Evolutionary conservation across 2,113 vertebrate species (phyloP), one percentile per base, ranked within the genome.

Genomic region (Lophochroa leadbeateri): DNA sequence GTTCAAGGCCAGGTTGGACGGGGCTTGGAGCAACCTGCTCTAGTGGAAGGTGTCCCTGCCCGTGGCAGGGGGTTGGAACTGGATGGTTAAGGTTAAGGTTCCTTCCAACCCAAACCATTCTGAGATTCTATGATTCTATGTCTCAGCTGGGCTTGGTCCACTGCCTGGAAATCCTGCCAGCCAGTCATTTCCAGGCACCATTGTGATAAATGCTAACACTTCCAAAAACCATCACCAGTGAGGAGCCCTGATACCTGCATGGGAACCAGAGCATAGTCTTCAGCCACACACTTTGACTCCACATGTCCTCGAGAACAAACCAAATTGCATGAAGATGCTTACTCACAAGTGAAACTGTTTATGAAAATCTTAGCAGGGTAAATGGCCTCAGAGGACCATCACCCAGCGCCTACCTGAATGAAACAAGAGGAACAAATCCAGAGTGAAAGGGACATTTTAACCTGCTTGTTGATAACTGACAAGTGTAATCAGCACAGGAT

Each of bases 281-380:
- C 29, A 43, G 63, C 27, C n/a, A n/a, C 1, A 31, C 13, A 10
- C 17, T 77, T 81, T 0, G 0, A 69, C 35, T 65, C 47, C 63
- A 29, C 2, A 2, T 4, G 16, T 35, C 68, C 44, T 57, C 0
- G 0, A 49, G 60, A 68, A 27, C 50, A 78, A 91, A 63, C 9
- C 43, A 37, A 57, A 64, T 7, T 20, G 9, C 37, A 58, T 5
- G 10, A 86, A 58, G 65, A 46, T 63, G 37, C n/a, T 78, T 39
- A 17, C 17, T 21, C 81, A 81, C 11, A 41, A 58, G 11, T 13
- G 29, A 55, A 78, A 84, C 17, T 63, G 12, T 10, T 53, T 28
- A 49, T n/a, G 16, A 78, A 52, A 84, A 89, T 23, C 17, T 88
- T n/a, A 47, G 8, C 35, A 31, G 43, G 35, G 9, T 37, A 77